Evolutionary conservation across 2,113 vertebrate species (phyloP), one percentile per base, ranked within the genome.

Genomic region (Festucalex cinctus): DNA sequence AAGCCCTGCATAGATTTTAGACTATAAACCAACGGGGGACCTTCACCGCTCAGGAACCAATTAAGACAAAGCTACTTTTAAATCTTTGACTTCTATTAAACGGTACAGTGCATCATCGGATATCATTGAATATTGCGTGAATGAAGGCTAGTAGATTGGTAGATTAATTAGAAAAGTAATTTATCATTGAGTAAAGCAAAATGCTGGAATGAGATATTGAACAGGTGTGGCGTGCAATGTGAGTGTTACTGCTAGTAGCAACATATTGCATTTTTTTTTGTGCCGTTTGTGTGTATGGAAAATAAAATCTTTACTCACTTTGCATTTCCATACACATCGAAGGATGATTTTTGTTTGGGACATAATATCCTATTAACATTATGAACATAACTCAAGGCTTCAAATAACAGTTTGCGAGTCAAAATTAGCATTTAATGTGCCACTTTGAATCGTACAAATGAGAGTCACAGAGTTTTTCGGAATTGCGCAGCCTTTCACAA

Each of bases 1-100:
- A 83, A 37, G 64, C 41, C 37, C 6, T 1, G 5, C 64, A 76
- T 69, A 71, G 71, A 79, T 83, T 73, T 56, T 54, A 24, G 28
- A 69, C 46, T 69, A 13, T 48, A 16, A 64, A 77, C 12, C 71
- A 54, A 36, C 2, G 5, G 64, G 63, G 41, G 53, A 61, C 39
- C 57, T n/a, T 58, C 60, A 39, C 60, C 70, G 76, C 13, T 16
- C 36, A 61, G 59, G 37, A 61, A 22, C 37, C 59, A 61, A 61
- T 43, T 41, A 41, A 22, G 60, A 20, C 22, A 62, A 62, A 26
- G 36, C 37, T 43, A 26, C n/a, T 17, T 62, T 24, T 14, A 24
- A 61, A 62, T 43, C 37, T 62, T 41, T n/a, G 10, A 49, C 41
- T 19, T 28, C 24, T 3, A 49, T 65, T 36, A 35, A 49, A 64